Base-by-base conservation (phyloP, 2,113 vertebrate genomes). In the Cervus canadensis region DNA sequence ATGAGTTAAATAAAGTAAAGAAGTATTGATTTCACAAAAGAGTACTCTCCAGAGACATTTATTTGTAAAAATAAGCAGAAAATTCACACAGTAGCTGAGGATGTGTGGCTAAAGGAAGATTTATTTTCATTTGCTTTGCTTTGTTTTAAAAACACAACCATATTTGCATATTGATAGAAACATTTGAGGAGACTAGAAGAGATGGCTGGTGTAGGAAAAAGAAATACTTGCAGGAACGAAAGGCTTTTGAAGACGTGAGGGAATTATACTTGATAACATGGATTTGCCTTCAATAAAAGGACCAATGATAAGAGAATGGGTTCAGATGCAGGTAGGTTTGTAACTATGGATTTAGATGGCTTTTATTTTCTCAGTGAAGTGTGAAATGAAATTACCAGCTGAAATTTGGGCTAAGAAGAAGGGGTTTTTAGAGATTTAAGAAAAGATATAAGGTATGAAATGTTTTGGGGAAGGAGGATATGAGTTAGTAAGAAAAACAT, bases 321-420 rank as follows among this genome's bases (percentile, higher is more conserved):
- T 83, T 83, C 17, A 94, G n/a, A 76, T 36, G 50, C 13, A 54
- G 36, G 21, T 60, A 67, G 9, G 26, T 26, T 89, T 89, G 21
- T 90, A 62, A 17, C 50, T 96, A 13, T 91, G 67, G 11, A 86
- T 88, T 95, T 64, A 85, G 21, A 89, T 76, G 36, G 17, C 25
- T 91, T 89, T 96, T 40, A 78, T 87, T 96, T 95, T 92, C 30
- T 78, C 9, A 57, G 12, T 89, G 62, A 96, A 96, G 30, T 48
- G 54, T 60, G 54, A 81, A 74, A 26, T 82, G 30, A 95, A 67
- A 89, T 95, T 93, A 67, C 9, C 30, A 64, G 19, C 43, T 79
- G 16, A 90, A 94, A 59, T 76, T 60, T 91, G 33, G 14, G n/a
- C 26, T 43, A 59, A 91, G 62, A 86, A n/a, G 11, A 91, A 79